These are phyloP conservation scores for Mionectes olivaceus DNA, from an alignment of 2,797 vertebrate genomes.

Conservation along the genomic window DNA sequence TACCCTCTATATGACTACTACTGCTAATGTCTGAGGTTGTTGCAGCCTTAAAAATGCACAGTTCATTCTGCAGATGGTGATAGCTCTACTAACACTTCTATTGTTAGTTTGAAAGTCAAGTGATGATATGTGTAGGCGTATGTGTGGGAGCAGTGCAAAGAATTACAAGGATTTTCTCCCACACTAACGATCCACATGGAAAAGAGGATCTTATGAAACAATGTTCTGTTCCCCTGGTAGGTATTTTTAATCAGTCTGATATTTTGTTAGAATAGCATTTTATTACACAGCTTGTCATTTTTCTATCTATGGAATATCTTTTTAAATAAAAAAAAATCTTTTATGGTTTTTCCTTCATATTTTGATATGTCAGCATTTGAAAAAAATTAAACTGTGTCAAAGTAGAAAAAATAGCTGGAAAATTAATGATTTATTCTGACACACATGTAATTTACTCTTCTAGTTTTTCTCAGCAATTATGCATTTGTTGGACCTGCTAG, in stretches of 20 bases:
- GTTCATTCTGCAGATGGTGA: constrained; percentile 81
- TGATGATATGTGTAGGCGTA: constrained; percentile 81
- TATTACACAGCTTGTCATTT: constrained; percentile 54
- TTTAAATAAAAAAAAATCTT: constrained; percentile 17
- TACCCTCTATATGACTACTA: constrained; percentile 31
- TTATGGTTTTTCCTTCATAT: not conserved
- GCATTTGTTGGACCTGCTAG: constrained; percentile 46
- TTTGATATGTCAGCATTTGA: not conserved
- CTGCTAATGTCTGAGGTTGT: constrained; percentile 58
- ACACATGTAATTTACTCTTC: constrained; percentile 50
- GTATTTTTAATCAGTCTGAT: constrained; percentile 76
- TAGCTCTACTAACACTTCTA: constrained; percentile 79
- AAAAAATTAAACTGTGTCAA: constrained; percentile 27
- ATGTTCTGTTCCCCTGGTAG: constrained; percentile 70
- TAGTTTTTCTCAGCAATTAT: constrained; percentile 20
- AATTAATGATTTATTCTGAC: constrained; percentile 48
- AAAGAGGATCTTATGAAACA: constrained; percentile 76
- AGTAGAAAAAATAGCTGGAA: constrained; percentile 34
- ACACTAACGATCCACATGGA: constrained; percentile 73
- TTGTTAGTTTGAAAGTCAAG: constrained; percentile 84
- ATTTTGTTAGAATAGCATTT: constrained; percentile 71
- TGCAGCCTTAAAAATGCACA: constrained; percentile 71
- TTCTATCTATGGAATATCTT: constrained; percentile 30
- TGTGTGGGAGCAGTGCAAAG: constrained; percentile 82
- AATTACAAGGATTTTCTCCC: constrained; percentile 83